Evolutionary conservation across 2,888 invertebrate genomes (phyloP), one percentile per base, ranked within the genome.

Genomic region (Zygogramma bicolorata): DNA sequence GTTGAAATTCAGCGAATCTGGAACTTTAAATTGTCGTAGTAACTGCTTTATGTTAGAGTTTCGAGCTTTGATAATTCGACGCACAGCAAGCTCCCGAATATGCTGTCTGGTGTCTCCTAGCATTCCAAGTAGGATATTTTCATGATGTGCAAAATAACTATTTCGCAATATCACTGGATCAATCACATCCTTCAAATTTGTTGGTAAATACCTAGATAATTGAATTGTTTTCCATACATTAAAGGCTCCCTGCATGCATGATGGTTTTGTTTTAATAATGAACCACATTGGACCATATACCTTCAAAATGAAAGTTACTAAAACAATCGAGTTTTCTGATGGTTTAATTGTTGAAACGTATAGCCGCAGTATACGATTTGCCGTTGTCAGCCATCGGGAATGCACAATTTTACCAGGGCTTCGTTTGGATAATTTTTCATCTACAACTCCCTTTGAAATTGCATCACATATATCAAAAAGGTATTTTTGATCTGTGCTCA

Each of bases 201-300:
- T 15, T 8, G 15, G 4, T 3, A 59, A 59, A 59, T 59, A 25
- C n/a, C 59, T 8, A n/a, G 27, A 18, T 40, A 62, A 20, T 6
- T 22, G 18, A 20, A 34, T 42, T 7, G 13, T 62, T 62, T 62
- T 13, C 49, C 49, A 49, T 8, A 49, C 13, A n/a, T 49, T 8
- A 7, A n/a, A n/a, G 34, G 77, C 34, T 60, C 81, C 81, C 76
- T 80, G 71, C 75, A 76, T 79, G 59, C 80, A 81, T 13, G 73
- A 75, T 7, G 79, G 74, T 6, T 81, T 61, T 20, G 31, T 69
- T 69, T 81, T 81, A 3, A 81, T 81, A n/a, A 31, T 40, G 61
- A 81, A 81, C 81, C 79, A 81, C 3, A 38, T 53, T 42, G 80
- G 78, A 49, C 79, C 80, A 60, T 80, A 81, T 29, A 76, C 77